Conservation (phyloP, 2,888 invertebrate genomes). For the Athripsodes cinereus region DNA sequence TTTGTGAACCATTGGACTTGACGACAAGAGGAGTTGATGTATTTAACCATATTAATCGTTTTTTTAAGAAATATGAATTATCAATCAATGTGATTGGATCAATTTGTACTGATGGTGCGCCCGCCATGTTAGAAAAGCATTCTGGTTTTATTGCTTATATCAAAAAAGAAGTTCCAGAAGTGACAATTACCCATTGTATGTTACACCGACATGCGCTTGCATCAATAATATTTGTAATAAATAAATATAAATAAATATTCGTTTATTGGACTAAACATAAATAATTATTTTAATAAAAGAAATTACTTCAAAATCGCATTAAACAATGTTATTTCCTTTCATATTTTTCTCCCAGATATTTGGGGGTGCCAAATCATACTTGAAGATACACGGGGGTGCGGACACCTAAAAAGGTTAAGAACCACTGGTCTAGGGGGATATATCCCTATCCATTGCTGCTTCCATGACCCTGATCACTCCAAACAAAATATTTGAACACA, state of each 20-base stretch:
- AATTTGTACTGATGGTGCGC: constrained; percentile 1
- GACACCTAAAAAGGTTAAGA: no score
- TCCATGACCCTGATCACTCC: no score
- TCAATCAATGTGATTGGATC: constrained; percentile 1
- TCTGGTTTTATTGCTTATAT: background rate
- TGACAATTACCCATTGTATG: background rate
- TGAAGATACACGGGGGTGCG: no score
- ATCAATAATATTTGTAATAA: background rate
- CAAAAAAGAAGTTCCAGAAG: background rate
- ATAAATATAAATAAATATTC: background rate
- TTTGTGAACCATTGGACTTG: background rate
- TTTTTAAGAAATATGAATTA: background rate
- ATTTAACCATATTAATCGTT: background rate
- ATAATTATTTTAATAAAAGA: no score
- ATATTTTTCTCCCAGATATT: no score
- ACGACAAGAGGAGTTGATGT: background rate
- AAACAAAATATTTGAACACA: no score
- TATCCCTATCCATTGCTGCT: no score
- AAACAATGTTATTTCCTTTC: no score
- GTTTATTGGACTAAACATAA: no score
- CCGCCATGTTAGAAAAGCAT: background rate
- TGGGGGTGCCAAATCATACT: no score
- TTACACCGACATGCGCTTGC: constrained; percentile 1
- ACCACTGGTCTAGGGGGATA: no score
- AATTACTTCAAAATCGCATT: no score